Evolutionary conservation across 2,113 vertebrate species (phyloP).

Genomic region (Hemiscyllium ocellatum): DNA sequence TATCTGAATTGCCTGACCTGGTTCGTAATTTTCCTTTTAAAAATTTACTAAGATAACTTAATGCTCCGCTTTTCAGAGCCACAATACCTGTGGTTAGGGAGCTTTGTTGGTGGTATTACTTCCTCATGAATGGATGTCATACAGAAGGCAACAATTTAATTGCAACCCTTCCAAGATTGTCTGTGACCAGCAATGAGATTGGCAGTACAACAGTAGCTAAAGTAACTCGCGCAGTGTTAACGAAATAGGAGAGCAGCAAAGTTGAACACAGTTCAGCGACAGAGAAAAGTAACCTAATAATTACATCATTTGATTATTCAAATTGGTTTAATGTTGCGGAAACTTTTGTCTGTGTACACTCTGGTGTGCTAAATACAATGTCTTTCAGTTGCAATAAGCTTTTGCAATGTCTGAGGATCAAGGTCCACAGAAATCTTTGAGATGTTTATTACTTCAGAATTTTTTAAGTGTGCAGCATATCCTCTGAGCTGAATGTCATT

Average conservation of each 20-base stretch:
- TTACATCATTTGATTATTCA: neutral
- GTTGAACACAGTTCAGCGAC: neutral
- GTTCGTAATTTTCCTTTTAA: neutral
- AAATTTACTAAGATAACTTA: neutral
- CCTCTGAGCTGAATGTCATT: neutral
- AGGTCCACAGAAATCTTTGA: neutral
- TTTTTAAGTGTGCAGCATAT: neutral
- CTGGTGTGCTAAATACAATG: neutral
- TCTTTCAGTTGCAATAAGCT: neutral
- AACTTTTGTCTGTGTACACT: neutral
- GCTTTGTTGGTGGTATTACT: neutral
- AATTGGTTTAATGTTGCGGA: neutral
- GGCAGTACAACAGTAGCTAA: neutral
- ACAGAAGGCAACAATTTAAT: neutral
- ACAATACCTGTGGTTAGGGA: neutral
- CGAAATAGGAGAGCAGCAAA: neutral
- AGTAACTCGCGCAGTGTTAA: neutral
- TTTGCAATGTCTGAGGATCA: neutral
- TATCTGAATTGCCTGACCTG: neutral
- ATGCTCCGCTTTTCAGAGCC: neutral
- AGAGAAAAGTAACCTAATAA: neutral
- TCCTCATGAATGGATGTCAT: neutral
- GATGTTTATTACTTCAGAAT: neutral
- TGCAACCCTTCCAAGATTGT: neutral
- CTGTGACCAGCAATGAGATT: neutral